Conservation (phyloP, 2,113 vertebrate species). For the Benitochromis conjunctus region DNA sequence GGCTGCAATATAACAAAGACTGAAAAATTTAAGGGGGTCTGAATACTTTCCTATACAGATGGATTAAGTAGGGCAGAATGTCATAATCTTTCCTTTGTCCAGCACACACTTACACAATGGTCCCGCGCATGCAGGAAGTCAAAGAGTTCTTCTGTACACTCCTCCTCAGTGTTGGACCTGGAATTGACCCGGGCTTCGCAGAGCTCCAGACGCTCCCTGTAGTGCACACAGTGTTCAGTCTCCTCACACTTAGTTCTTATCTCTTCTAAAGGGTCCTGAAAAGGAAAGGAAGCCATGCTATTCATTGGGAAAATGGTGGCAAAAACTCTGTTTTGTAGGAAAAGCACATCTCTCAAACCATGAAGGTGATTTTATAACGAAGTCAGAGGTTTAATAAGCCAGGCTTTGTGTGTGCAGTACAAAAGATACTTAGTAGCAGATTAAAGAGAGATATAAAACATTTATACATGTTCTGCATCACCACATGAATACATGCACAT, state of each 20-base stretch:
- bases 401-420: background rate
- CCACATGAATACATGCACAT: background rate
- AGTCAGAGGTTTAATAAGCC: background rate
- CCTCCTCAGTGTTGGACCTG: conserved; percentile 76
- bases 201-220: conserved; percentile 75
- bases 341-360: background rate
- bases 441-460: background rate
- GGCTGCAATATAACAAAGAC: too few species aligned
- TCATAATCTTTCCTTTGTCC: background rate
- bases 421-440: background rate
- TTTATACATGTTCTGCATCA: background rate
- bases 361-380: background rate
- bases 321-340: background rate
- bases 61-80: background rate
- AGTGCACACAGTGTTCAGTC: conserved; percentile 79
- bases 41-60: background rate
- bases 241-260: conserved; percentile 81
- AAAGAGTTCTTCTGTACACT: conserved; percentile 91
- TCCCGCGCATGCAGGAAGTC: conserved; percentile 90
- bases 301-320: background rate
- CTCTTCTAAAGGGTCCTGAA: conserved; percentile 81
- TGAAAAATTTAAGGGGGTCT: too few species aligned
- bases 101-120: conserved; percentile 80
- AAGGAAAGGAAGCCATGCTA: background rate
- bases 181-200: conserved; percentile 79